A percentile compares a stretch with the other conserved stretches of the same genome.
Evolutionary conservation across 2,113 vertebrate genomes (phyloP).

Genomic region (Notarius quadriscutis): DNA sequence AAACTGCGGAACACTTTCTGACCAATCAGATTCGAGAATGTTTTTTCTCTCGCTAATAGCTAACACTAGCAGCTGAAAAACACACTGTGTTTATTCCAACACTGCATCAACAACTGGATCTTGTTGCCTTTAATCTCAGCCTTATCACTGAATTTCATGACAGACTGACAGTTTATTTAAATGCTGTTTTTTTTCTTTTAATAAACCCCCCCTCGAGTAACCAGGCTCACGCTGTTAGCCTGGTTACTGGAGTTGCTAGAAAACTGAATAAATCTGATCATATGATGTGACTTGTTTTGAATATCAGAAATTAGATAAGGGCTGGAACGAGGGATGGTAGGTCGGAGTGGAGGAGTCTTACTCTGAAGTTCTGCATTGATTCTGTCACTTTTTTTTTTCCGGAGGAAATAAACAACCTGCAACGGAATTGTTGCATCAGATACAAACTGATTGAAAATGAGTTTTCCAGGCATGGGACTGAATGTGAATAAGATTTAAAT

Average conservation of each 20-base stretch:
- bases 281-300: not conserved
- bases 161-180: not conserved
- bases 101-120: not conserved
- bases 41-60: not conserved
- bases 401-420: not conserved
- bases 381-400: not conserved
- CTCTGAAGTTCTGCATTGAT: not conserved
- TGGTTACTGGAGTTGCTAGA: not conserved
- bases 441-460: not conserved
- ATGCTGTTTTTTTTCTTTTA: not conserved
- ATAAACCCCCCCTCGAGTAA: too few species aligned
- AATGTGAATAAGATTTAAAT: constrained; percentile 3
- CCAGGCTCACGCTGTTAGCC: not conserved
- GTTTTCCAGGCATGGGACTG: not conserved
- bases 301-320: not conserved
- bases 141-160: not conserved
- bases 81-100: too few species aligned
- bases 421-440: not conserved
- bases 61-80: not conserved
- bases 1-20: not conserved
- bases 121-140: not conserved
- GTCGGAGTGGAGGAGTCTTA: not conserved
- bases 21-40: not conserved
- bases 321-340: not conserved
- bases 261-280: not conserved